These are phyloP conservation scores for Parotocinclus haroldoi DNA, from an alignment of 2,797 vertebrate species.

Conservation along the genomic window DNA sequence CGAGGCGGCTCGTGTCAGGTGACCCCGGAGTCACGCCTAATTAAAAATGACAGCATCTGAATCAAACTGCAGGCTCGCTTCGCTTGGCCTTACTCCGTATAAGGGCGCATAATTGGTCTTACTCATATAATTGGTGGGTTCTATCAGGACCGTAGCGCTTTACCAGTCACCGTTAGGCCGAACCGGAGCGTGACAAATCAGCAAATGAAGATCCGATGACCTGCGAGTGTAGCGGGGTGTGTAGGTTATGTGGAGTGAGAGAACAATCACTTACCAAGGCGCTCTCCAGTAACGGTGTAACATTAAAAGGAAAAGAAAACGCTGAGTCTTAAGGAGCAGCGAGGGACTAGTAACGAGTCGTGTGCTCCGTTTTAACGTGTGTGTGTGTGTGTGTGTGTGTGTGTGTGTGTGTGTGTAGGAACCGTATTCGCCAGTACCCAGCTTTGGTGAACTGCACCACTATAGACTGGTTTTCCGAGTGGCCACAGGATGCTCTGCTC, in stretches of 20 bases:
- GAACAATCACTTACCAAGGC: slow-evolving; percentile 5
- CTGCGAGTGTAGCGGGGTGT: slow-evolving; percentile 19
- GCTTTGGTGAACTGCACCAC: slow-evolving; percentile 87
- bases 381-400: no score
- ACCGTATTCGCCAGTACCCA: slow-evolving; percentile 85
- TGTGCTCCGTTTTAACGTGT: no score
- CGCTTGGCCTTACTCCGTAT: slow-evolving; percentile 26
- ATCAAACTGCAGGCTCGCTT: slow-evolving; percentile 36
- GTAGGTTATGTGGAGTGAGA: slow-evolving; percentile 19
- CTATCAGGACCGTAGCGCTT: slow-evolving; percentile 34
- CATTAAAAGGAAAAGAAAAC: not conserved
- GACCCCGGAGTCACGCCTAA: slow-evolving; percentile 39
- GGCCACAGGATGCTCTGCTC: slow-evolving; percentile 83
- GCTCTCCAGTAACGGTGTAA: not conserved
- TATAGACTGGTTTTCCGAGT: slow-evolving; percentile 90
- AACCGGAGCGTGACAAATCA: slow-evolving; percentile 43
- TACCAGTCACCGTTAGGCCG: slow-evolving; percentile 34
- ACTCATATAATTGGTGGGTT: slow-evolving; percentile 33
- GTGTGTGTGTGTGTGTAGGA: slow-evolving; percentile 57
- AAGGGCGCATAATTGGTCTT: no score
- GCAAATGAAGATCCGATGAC: slow-evolving; percentile 32
- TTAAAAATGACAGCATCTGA: slow-evolving; percentile 44
- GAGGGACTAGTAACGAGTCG: no score
- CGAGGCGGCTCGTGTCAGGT: slow-evolving; percentile 35
- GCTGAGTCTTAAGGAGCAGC: no score